Evolutionary conservation across 1,140 invertebrate species (phyloP), one percentile per base, ranked within the genome.

Genomic region (Chrysopa pallens): DNA sequence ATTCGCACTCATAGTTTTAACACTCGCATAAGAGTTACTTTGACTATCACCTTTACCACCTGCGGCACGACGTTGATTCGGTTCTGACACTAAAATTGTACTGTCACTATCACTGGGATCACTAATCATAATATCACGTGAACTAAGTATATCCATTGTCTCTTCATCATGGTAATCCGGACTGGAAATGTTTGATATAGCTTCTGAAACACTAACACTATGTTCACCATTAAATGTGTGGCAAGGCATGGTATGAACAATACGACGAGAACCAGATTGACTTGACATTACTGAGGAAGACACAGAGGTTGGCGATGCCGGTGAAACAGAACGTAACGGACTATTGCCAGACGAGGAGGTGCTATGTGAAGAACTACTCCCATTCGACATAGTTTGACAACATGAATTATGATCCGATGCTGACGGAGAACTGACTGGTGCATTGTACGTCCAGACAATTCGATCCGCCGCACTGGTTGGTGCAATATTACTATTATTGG

Each of bases 381-480:
- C 70, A 46, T 70, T 68, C 29, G 68, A 64, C 44, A 61, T 61
- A 37, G 66, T 66, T 37, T 67, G 63, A 41, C 61, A 63, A 42
- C 64, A 66, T 45, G 61, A 56, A 59, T 49, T 58, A 47, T 62
- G 55, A 55, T 67, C 52, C 45, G 67, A 60, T 44, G 60, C 54
- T 12, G 60, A 61, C 1, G 60, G 56, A 38, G 62, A 64, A 46
- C 60, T 62, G 5, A 82, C 69, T 9, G 84, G 81, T 17, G 84
- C 82, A 63, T 90, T 89, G 66, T 85, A 87, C n/a, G 84, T 88
- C 85, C 85, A 88, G 9, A 88, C 82, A 49, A 88, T 85, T 46
- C 84, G 73, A 54, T 77, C 70, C 51, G 63, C 65, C 23, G 62
- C 57, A 31, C 36, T 43, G 12, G 45, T 37, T 39, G 43, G 17